Percentiles rank a stretch among this genome's conserved stretches.
These are phyloP conservation scores for Caenorhabditis sp. DNA, from an alignment of 2,888 invertebrate species.

Conservation along the genomic window DNA sequence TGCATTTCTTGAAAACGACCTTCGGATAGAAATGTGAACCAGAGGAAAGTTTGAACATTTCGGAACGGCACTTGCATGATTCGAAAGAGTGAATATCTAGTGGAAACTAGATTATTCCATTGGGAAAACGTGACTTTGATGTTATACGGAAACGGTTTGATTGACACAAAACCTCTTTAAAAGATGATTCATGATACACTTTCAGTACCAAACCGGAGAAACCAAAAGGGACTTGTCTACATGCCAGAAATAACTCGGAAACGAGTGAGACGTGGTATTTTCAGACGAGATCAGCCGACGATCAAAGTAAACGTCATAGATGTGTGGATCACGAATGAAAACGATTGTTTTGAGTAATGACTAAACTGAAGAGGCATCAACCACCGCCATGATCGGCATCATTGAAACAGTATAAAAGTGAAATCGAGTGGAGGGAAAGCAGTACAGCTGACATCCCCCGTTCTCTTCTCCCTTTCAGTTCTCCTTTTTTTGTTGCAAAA, in stretches of 20 bases:
- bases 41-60: no score
- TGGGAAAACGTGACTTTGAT: no score
- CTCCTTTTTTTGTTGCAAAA: neutral
- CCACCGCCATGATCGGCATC: constrained; percentile 14
- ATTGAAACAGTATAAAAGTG: constrained; percentile 23
- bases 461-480: neutral
- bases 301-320: constrained; percentile 23
- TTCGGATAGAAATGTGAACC: no score
- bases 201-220: no score
- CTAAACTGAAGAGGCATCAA: constrained; percentile 2
- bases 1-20: no score
- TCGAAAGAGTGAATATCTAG: no score
- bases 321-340: neutral
- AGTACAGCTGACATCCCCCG: neutral
- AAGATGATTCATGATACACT: no score
- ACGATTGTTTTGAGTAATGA: constrained; percentile 6
- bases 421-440: neutral
- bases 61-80: no score
- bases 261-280: constrained; percentile 14
- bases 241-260: neutral
- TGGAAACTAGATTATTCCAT: no score
- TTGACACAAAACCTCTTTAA: no score
- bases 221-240: no score
- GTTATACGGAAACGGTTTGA: no score
- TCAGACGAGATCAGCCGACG: constrained; percentile 11